A percentile compares a stretch with the other conserved stretches of the same genome.
Evolutionary conservation across 2,797 vertebrate genomes (phyloP).

Genomic region (Fundulus diaphanus): DNA sequence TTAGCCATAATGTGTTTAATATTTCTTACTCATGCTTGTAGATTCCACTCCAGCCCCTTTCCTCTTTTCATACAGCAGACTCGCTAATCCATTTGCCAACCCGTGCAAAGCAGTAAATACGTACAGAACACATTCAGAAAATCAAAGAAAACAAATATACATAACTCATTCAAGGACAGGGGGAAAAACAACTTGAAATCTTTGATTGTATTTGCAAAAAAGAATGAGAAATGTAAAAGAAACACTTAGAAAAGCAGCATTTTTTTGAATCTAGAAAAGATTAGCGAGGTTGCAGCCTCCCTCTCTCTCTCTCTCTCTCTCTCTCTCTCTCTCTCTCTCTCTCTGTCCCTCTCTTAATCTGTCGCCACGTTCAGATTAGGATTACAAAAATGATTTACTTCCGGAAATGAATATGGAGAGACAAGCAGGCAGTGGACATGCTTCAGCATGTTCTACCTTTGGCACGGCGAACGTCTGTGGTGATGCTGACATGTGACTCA

Average conservation of each 20-base stretch:
- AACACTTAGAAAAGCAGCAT: slow-evolving; percentile 44
- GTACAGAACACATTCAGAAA: slow-evolving; percentile 1
- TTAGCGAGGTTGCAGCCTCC: slow-evolving; percentile 57
- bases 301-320: slow-evolving; percentile 41
- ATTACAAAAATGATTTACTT: slow-evolving; percentile 86
- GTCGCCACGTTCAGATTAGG: slow-evolving; percentile 83
- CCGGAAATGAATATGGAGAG: slow-evolving; percentile 80
- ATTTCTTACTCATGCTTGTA: slow-evolving; percentile 36
- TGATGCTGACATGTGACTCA: slow-evolving; percentile 13
- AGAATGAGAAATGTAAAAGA: slow-evolving; percentile 18
- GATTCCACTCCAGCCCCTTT: slow-evolving; percentile 49
- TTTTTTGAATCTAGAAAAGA: slow-evolving; percentile 55
- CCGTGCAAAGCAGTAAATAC: slow-evolving; percentile 34
- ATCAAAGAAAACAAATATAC: neutral
- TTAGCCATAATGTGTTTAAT: slow-evolving; percentile 14
- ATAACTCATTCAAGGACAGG: neutral
- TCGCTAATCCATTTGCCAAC: slow-evolving; percentile 60
- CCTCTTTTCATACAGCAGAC: slow-evolving; percentile 43
- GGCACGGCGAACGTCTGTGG: slow-evolving; percentile 21
- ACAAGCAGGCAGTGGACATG: slow-evolving; percentile 30
- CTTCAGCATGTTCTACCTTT: slow-evolving; percentile 18
- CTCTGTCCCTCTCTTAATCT: slow-evolving; percentile 68
- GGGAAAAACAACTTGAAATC: neutral
- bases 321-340: slow-evolving; percentile 42
- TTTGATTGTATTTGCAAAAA: slow-evolving; percentile 1